A percentile compares a stretch with the other conserved stretches of the same genome.
Conservation (phyloP, 2,797 vertebrate genomes). For the Typhlichthys subterraneus region DNA sequence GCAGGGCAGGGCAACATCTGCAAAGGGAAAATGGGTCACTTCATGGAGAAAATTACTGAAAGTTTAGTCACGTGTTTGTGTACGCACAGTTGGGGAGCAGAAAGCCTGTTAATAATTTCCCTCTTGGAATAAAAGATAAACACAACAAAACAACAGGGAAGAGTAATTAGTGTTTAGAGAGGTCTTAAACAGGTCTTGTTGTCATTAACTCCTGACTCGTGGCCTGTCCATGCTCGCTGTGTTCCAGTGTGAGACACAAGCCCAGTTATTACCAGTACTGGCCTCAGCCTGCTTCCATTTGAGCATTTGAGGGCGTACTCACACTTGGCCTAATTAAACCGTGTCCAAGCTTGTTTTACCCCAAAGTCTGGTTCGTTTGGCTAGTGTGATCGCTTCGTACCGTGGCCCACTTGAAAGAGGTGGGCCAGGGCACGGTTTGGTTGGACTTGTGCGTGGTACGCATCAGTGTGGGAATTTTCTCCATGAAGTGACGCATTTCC, state of each 20-base stretch:
- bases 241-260: conserved; percentile 41
- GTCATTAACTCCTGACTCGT: conserved; percentile 46
- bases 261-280: conserved; percentile 38
- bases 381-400: too few relatives aligned
- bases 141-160: conserved; percentile 67
- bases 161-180: conserved; percentile 67
- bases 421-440: too few relatives aligned
- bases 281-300: conserved; percentile 34
- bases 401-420: too few relatives aligned
- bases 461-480: conserved; percentile 11
- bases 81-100: conserved; percentile 19
- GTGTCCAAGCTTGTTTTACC: too few relatives aligned
- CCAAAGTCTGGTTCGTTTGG: too few relatives aligned
- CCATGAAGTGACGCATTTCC: conserved; percentile 45
- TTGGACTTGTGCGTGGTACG: too few relatives aligned
- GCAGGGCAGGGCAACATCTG: conserved; percentile 44
- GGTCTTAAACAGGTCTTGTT: conserved; percentile 61
- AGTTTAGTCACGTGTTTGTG: conserved; percentile 44
- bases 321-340: too few relatives aligned
- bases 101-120: conserved; percentile 72
- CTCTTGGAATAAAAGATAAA: conserved; percentile 62
- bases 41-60: conserved; percentile 49
- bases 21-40: conserved; percentile 45
- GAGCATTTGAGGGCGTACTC: too few relatives aligned
- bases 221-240: conserved; percentile 37